phyloP scores from a whole-genome alignment of 1,140 invertebrate species.

The Dendroctonus valens region DNA sequence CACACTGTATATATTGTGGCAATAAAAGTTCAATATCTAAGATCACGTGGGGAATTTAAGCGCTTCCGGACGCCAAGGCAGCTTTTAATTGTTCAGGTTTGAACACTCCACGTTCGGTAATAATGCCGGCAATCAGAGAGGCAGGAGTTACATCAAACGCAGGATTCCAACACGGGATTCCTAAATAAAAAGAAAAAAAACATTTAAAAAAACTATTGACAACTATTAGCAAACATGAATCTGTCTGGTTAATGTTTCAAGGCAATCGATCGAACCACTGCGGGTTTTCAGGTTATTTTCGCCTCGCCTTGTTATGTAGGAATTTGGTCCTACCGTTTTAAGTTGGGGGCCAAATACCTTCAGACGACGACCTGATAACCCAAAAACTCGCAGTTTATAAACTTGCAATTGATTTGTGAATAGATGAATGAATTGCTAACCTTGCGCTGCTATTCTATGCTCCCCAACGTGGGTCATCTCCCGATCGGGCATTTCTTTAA shows the following conservation, averaged over 20 bases:
- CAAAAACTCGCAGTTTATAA: too few species aligned
- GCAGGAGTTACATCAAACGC: slow-evolving; percentile 98
- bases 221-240: too few species aligned
- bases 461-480: slow-evolving; percentile 91
- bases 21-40: slow-evolving; percentile 18
- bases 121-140: slow-evolving; percentile 87
- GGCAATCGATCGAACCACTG: background rate
- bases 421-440: slow-evolving; percentile 48
- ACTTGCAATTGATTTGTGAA: too few species aligned
- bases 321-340: background rate
- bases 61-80: slow-evolving; percentile 24
- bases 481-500: slow-evolving; percentile 86
- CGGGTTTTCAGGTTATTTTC: slow-evolving; percentile 12
- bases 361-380: too few species aligned
- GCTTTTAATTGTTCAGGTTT: slow-evolving; percentile 41
- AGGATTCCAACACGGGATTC: slow-evolving; percentile 96
- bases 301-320: background rate
- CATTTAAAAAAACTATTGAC: background rate
- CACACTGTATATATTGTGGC: slow-evolving; percentile 15
- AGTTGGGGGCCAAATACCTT: too few species aligned
- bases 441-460: slow-evolving; percentile 79
- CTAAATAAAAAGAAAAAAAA: slow-evolving; percentile 51
- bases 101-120: slow-evolving; percentile 92
- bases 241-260: background rate
- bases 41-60: slow-evolving; percentile 13